Evolutionary conservation across 53 echinoderm and acorn worm species (phyloP).

Genomic region (Holothuria leucospilota): DNA sequence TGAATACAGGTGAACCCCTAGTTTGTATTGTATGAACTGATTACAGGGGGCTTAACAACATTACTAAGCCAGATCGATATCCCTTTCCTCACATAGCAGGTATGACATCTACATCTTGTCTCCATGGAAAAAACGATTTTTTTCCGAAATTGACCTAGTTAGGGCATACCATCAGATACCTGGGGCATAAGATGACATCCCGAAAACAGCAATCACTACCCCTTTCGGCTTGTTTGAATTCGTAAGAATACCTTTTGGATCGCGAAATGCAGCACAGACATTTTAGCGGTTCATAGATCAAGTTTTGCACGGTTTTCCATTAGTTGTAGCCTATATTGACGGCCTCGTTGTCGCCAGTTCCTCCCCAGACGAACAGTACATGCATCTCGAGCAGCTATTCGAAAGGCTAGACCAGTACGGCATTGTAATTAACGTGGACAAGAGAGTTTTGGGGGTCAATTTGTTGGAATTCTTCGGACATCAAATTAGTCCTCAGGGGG

Average conservation of each 20-base stretch:
- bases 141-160: constrained; percentile 60
- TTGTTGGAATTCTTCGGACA: constrained; percentile 42
- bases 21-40: constrained; percentile 59
- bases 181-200: constrained; percentile 30
- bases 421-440: constrained; percentile 46
- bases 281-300: constrained; percentile 52
- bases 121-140: constrained; percentile 47
- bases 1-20: constrained; percentile 50
- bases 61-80: constrained; percentile 45
- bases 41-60: constrained; percentile 47
- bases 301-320: constrained; percentile 29
- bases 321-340: constrained; percentile 58
- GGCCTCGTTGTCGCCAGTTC: constrained; percentile 52
- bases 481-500: constrained; percentile 4
- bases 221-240: constrained; percentile 56
- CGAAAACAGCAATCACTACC: constrained; percentile 59
- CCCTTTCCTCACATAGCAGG: constrained; percentile 63
- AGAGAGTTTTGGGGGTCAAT: constrained; percentile 40
- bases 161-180: constrained; percentile 68
- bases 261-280: constrained; percentile 42
- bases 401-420: constrained; percentile 34
- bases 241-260: constrained; percentile 58
- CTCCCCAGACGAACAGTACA: constrained; percentile 2
- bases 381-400: constrained; percentile 29
- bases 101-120: constrained; percentile 15